These are phyloP conservation scores for Mustela lutreola DNA, from an alignment of 2,113 vertebrate species.

Conservation along the genomic window DNA sequence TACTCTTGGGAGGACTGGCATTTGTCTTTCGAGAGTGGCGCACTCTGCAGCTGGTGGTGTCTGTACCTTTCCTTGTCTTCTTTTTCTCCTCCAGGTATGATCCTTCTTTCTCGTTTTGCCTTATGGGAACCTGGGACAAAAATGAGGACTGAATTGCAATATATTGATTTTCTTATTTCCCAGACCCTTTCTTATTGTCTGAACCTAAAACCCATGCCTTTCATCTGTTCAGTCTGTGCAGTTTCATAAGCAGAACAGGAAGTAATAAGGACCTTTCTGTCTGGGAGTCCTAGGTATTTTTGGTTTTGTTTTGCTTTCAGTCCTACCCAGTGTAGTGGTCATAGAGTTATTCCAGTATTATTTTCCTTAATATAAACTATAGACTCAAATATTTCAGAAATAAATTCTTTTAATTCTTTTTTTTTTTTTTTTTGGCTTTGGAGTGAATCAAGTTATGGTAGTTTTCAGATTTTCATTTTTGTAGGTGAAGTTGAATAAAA, in stretches of 20 bases:
- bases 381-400: background rate
- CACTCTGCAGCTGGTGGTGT: conserved; percentile 82
- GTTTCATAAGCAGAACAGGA: background rate
- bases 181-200: background rate
- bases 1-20: conserved; percentile 83
- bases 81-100: conserved; percentile 87
- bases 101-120: background rate
- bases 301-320: background rate
- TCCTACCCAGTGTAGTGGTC: too few species aligned
- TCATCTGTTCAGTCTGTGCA: background rate
- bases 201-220: background rate
- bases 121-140: background rate
- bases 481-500: background rate
- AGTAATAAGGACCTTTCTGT: background rate
- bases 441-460: background rate
- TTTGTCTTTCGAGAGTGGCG: conserved; percentile 85
- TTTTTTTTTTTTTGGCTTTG: background rate
- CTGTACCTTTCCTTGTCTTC: conserved; percentile 84
- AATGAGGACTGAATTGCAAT: background rate
- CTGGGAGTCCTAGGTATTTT: background rate
- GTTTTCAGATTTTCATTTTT: background rate
- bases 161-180: background rate
- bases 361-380: background rate
- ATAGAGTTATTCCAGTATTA: background rate
- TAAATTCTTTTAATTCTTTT: background rate